These are phyloP conservation scores for Chamaetylas fuelleborni DNA, from an alignment of 2,113 vertebrate species.

Conservation along the genomic window DNA sequence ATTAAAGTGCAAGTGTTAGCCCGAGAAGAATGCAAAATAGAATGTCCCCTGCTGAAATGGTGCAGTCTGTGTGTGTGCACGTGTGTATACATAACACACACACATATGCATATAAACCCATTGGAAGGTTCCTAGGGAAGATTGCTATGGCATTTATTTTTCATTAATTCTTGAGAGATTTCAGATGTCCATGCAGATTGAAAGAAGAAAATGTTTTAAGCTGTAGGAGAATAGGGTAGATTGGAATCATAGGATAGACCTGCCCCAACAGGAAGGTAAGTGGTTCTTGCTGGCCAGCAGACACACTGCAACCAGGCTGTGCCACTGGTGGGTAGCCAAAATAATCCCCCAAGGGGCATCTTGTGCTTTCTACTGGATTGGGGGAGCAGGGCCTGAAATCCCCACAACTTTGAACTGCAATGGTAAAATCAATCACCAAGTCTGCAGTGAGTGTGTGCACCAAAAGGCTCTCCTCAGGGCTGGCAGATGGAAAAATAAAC, in stretches of 20 bases:
- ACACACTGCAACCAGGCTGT: not conserved
- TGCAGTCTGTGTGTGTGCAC: not conserved
- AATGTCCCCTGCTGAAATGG: slow-evolving; percentile 26
- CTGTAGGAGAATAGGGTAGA: not conserved
- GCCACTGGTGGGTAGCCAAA: not conserved
- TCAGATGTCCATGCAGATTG: not conserved
- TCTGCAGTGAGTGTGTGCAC: not conserved
- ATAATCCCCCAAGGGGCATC: not conserved
- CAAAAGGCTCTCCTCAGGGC: not conserved
- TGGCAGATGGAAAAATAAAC: not conserved
- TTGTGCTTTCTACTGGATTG: not conserved
- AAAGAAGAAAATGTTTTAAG: not conserved
- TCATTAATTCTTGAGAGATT: not conserved
- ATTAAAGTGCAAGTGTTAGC: slow-evolving; percentile 55
- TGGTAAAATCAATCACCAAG: not conserved
- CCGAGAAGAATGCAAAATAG: not conserved
- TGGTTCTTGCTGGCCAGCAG: not conserved
- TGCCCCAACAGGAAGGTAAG: not conserved
- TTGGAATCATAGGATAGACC: not conserved
- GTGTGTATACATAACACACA: not conserved
- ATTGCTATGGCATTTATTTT: not conserved
- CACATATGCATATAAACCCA: not conserved
- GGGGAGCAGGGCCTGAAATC: not conserved
- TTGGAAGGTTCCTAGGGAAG: not conserved
- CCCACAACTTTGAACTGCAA: not conserved